These are phyloP conservation scores for Drosophila willistoni DNA, from an alignment of 1,140 invertebrate genomes.

Conservation along the genomic window DNA sequence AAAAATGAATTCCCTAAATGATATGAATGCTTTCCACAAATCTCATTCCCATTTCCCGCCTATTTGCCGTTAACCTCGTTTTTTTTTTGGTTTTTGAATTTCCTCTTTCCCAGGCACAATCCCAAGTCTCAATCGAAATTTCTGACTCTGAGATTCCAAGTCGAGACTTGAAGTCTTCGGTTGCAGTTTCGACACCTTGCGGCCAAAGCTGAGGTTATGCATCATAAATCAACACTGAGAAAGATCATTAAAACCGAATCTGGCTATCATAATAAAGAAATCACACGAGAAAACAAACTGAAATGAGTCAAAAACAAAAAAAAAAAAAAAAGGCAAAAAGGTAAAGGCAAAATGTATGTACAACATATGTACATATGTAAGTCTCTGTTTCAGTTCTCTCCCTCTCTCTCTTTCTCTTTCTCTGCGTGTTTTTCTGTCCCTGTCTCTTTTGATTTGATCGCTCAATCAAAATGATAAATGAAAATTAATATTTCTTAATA, in stretches of 20 bases:
- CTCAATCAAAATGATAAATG: slow-evolving; percentile 83
- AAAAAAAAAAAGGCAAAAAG: slow-evolving; percentile 21
- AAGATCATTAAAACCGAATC: slow-evolving; percentile 79
- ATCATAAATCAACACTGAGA: slow-evolving; percentile 75
- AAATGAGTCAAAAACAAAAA: not conserved
- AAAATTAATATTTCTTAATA: slow-evolving; percentile 83
- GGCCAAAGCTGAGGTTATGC: slow-evolving; percentile 42
- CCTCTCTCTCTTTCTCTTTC: not conserved
- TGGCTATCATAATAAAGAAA: slow-evolving; percentile 81
- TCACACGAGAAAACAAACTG: slow-evolving; percentile 79
- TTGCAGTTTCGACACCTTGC: slow-evolving; percentile 80
- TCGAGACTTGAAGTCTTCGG: slow-evolving; percentile 16
- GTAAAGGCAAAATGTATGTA: no score
- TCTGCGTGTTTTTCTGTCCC: not conserved
- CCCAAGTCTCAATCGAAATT: not conserved
- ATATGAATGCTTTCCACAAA: not conserved
- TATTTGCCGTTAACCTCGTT: slow-evolving; percentile 1
- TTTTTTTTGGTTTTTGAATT: not conserved
- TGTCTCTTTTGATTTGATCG: slow-evolving; percentile 77
- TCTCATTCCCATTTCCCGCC: not conserved
- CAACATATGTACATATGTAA: slow-evolving; percentile 3
- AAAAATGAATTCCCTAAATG: slow-evolving; percentile 21
- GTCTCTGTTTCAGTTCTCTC: slow-evolving; percentile 1
- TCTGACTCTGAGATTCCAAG: not conserved
- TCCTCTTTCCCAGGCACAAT: slow-evolving; percentile 1